These are phyloP conservation scores for Toxotes jaculatrix DNA, from an alignment of 2,113 vertebrate species.

Conservation along the genomic window DNA sequence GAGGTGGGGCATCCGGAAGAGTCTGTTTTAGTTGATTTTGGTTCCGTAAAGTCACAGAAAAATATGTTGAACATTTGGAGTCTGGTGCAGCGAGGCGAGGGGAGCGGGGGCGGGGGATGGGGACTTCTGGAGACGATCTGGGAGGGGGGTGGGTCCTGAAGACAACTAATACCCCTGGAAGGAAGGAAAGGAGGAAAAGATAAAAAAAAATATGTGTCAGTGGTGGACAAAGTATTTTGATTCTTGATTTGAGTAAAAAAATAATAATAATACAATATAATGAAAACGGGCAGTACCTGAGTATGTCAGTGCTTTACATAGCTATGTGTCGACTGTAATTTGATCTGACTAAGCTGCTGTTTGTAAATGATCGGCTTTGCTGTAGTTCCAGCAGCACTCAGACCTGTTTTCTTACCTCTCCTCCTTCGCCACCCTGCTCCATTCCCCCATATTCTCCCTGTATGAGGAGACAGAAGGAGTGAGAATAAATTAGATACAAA, in stretches of 20 bases:
- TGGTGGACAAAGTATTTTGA: neutral
- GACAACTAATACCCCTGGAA: slow-evolving; percentile 81
- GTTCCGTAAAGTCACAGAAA: slow-evolving; percentile 85
- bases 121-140: slow-evolving; percentile 49
- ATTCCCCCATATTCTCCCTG: slow-evolving; percentile 85
- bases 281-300: neutral
- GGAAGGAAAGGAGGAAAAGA: slow-evolving; percentile 15
- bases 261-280: neutral
- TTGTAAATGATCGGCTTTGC: neutral
- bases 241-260: neutral
- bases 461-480: slow-evolving; percentile 20
- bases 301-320: neutral
- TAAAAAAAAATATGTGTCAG: neutral
- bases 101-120: slow-evolving; percentile 8
- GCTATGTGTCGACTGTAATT: neutral
- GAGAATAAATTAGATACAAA: neutral
- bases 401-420: slow-evolving; percentile 77
- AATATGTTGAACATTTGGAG: slow-evolving; percentile 81
- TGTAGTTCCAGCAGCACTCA: neutral
- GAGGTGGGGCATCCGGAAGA: slow-evolving; percentile 72
- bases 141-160: slow-evolving; percentile 44
- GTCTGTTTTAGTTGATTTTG: slow-evolving; percentile 76
- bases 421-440: slow-evolving; percentile 85
- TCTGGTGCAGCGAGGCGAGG: slow-evolving; percentile 60
- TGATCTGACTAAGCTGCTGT: neutral